phyloP scores from a whole-genome alignment of 1,140 invertebrate genomes.

The Eurosta solidaginis region DNA sequence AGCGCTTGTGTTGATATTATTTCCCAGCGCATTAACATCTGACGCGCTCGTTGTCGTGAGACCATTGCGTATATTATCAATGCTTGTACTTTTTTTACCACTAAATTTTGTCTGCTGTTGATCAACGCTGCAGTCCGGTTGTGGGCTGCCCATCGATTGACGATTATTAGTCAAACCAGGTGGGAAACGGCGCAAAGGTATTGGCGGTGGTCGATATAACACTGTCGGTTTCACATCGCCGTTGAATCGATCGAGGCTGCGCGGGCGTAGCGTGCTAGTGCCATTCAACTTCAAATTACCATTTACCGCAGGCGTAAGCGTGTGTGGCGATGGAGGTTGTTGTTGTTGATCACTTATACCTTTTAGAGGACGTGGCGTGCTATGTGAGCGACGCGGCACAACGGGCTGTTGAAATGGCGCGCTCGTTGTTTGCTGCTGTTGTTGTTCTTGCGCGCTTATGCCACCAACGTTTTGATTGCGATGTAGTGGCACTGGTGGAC shows the following conservation, averaged over 20 bases:
- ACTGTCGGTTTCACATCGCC: slow-evolving; percentile 32
- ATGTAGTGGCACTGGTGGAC: slow-evolving; percentile 32
- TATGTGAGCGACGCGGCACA: slow-evolving; percentile 55
- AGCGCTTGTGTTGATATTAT: background rate
- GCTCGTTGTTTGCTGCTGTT: background rate
- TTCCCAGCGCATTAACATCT: background rate
- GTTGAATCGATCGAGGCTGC: slow-evolving; percentile 56
- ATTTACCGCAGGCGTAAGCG: slow-evolving; percentile 23
- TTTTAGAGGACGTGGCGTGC: slow-evolving; percentile 45
- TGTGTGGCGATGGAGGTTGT: slow-evolving; percentile 7
- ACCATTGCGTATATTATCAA: slow-evolving; percentile 40
- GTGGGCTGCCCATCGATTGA: slow-evolving; percentile 36
- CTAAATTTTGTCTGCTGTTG: background rate
- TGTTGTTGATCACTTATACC: slow-evolving; percentile 31
- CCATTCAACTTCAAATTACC: slow-evolving; percentile 45
- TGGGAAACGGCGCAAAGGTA: slow-evolving; percentile 49
- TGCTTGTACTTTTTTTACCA: slow-evolving; percentile 46
- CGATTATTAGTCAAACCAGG: background rate
- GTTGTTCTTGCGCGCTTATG: background rate
- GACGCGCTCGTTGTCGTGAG: background rate
- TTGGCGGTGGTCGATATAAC: slow-evolving; percentile 45
- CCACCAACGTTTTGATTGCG: background rate
- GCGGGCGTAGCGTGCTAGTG: slow-evolving; percentile 41
- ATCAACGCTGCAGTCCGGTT: background rate
- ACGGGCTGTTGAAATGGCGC: slow-evolving; percentile 34